Base-by-base conservation (phyloP, 2,888 invertebrate genomes). In the Stenotaenia linearis region DNA sequence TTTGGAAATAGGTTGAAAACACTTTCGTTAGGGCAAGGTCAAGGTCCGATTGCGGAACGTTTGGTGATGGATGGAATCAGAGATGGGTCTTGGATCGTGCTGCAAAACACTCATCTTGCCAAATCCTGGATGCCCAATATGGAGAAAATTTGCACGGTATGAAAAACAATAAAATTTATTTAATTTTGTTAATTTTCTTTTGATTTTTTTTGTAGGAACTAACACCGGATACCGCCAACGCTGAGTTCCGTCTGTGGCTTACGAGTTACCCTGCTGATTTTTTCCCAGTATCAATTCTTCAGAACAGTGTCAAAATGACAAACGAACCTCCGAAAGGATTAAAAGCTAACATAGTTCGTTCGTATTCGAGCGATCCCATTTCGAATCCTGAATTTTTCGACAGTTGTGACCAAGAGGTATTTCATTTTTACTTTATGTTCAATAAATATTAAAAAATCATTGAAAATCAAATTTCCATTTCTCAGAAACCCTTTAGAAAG, bases 351-450 rank as follows among this genome's bases (percentile, higher is more conserved):
- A 84, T 87, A 78, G 80, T 86, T 69, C 83, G 86, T 75, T 87
- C 87, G 0, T 95, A 93, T 86, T 86, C 92, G 78, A 93, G 87
- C 84, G 96, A 97, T 86, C 97, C 97, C 0, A 92, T 97, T 81
- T 93, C 91, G 81, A 93, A 96, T 86, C 87, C 89, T 0, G 95
- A 96, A 84, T 97, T 96, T 91, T 96, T 94, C 81, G 83, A 82
- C n/a, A 84, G 85, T 12, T 84, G 85, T 75, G 84, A 84, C 37
- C 85, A 86, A 56, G 83, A 84, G 80, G 87, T 87, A 81, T 81
- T 83, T 81, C 28, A 10, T 18, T 74, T 7, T 28, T 18, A 10
- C 4, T 74, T n/a, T n/a, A n/a, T n/a, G n/a, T n/a, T n/a, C n/a
- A n/a, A n/a, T n/a, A n/a, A n/a, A n/a, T n/a, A n/a, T n/a, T n/a